Conservation (phyloP, 2,797 vertebrate species). For the Sebastes hubbsi region DNA sequence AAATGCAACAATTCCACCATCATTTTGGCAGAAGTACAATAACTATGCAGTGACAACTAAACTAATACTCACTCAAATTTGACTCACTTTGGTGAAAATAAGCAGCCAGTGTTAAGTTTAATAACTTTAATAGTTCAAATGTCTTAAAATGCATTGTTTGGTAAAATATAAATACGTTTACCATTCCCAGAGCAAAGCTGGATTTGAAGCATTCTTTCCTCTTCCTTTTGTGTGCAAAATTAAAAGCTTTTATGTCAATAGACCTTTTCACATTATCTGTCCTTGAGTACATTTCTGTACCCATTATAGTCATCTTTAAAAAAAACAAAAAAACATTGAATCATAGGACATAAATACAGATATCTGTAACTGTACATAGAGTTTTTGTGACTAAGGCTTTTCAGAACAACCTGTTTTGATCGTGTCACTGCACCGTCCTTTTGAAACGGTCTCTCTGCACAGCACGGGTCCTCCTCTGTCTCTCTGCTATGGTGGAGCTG, state of each 20-base stretch:
- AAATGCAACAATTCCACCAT: not conserved
- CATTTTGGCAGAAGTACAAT: not conserved
- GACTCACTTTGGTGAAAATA: not conserved
- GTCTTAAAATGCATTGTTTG: not conserved
- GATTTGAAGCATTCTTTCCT: not conserved
- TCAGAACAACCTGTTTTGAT: not conserved
- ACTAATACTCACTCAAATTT: not conserved
- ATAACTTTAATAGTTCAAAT: too few species aligned
- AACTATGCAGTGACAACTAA: not conserved
- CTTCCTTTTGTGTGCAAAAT: not conserved
- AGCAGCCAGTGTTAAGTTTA: not conserved
- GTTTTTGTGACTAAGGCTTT: not conserved
- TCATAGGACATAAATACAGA: not conserved
- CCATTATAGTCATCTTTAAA: not conserved
- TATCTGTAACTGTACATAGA: not conserved
- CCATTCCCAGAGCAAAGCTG: not conserved
- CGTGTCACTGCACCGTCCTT: conserved; percentile 64
- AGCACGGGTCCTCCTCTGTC: conserved; percentile 81
- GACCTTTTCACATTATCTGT: not conserved
- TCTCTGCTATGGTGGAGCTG: conserved; percentile 75
- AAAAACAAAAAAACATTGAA: not conserved
- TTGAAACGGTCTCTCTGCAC: conserved; percentile 79
- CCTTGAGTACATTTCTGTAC: not conserved
- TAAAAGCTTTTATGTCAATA: not conserved
- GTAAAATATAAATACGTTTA: not conserved